Conservation (phyloP, 35 echinoderm and acorn worm genomes). For the Heliocidaris tuberculata region DNA sequence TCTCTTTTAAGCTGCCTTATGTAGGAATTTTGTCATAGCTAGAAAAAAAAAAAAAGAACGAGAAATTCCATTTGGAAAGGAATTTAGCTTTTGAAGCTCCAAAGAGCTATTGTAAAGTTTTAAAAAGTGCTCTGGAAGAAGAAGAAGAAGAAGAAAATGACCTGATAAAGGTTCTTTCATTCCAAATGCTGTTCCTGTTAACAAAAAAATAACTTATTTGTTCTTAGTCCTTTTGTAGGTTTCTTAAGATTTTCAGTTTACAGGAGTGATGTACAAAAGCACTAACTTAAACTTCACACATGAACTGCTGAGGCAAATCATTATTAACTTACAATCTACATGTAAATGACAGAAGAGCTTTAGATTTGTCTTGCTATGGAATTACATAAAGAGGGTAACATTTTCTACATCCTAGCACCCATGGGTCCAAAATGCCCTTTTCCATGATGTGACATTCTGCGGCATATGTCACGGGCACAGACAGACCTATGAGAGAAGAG, state of each 20-base stretch:
- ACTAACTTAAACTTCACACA: neutral
- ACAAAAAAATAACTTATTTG: too few species aligned
- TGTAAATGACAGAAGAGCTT: neutral
- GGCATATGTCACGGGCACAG: neutral
- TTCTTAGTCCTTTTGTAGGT: neutral
- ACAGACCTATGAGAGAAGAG: neutral
- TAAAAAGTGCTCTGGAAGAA: neutral
- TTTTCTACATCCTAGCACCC: neutral
- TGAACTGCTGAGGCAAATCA: neutral
- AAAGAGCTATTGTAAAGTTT: neutral
- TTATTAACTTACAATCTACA: neutral
- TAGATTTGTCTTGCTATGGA: neutral
- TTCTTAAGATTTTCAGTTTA: neutral
- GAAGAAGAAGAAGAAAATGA: neutral
- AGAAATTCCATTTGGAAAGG: too few species aligned
- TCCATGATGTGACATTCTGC: neutral
- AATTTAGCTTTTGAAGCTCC: neutral
- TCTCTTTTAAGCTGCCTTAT: neutral
- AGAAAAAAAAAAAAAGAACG: neutral
- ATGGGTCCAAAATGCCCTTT: neutral
- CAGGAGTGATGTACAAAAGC: neutral
- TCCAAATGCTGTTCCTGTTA: neutral
- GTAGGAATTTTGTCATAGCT: neutral
- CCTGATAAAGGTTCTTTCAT: neutral
- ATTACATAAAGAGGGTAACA: neutral